Evolutionary conservation across 92 coral and sea anemone species (phyloP), one percentile per base, ranked within the genome.

Genomic region (Parazoanthus atlanticus): DNA sequence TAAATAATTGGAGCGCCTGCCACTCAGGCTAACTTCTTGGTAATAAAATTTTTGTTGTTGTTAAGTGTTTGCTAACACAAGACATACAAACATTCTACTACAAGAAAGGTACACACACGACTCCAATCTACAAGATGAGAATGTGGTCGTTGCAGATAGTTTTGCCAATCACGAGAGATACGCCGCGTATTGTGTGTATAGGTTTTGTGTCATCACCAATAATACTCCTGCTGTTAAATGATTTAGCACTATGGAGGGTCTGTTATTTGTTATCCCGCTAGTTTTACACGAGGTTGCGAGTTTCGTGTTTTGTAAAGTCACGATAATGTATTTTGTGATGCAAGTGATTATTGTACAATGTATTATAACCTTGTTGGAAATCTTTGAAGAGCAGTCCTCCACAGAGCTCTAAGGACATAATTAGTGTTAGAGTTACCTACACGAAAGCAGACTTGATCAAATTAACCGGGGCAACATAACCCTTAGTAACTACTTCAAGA

Each of bases 341-440:
- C 66, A n/a, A 66, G 23, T 38, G 21, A 34, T 4, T 82, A 32
- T n/a, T 41, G 33, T 38, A 41, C 19, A 36, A 36, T 40, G 10
- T 21, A 32, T 26, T 66, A 8, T 34, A 43, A 33, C 30, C 6
- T 21, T 64, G 11, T 34, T 41, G 12, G 25, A 82, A 65, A 6
- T 64, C 54, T 38, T 12, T 25, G 23, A 66, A 26, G 13, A 41
- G 58, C 75, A 65, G 61, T 41, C 23, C 25, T 65, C 29, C 31
- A 81, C 11, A 69, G 31, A 26, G 11, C 19, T 25, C 32, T 17
- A 36, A 21, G 25, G 52, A 64, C 33, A 6, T 36, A 82, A 82
- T 82, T 82, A 65, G 61, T 13, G 58, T 64, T 65, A 82, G 54
- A 82, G 86, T 82, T 82, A 82, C 86, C 74, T 21, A 66, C 46